phyloP scores from a whole-genome alignment of 2,797 vertebrate genomes.

The Ctenosaura bakeri region DNA sequence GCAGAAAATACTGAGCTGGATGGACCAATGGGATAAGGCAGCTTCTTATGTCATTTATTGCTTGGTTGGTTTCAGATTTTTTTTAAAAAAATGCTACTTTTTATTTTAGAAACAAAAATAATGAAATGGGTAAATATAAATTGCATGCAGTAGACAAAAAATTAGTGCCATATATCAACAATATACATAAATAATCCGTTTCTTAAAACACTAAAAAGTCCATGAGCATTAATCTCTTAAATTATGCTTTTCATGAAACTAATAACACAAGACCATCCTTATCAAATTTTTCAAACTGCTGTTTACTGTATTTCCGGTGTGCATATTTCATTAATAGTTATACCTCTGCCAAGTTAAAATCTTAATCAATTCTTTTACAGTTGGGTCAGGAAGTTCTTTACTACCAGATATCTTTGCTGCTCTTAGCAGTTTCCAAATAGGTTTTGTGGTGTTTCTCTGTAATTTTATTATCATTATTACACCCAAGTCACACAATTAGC shows the following conservation, averaged over 20 bases:
- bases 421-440: too few relatives aligned
- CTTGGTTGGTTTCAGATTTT: not conserved
- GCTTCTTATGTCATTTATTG: not conserved
- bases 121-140: not conserved
- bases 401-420: too few relatives aligned
- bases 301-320: too few relatives aligned
- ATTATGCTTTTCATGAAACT: not conserved
- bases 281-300: too few relatives aligned
- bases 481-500: too few relatives aligned
- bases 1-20: not conserved
- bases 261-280: not conserved
- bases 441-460: too few relatives aligned
- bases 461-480: too few relatives aligned
- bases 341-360: too few relatives aligned
- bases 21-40: not conserved
- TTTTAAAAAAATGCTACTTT: not conserved
- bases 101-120: not conserved
- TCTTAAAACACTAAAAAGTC: not conserved
- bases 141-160: not conserved
- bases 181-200: not conserved
- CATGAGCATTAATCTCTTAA: not conserved
- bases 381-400: too few relatives aligned
- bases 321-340: too few relatives aligned
- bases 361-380: too few relatives aligned
- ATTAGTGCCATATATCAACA: not conserved